phyloP scores from a whole-genome alignment of 2,888 invertebrate genomes.

The Anarsia innoxiella region DNA sequence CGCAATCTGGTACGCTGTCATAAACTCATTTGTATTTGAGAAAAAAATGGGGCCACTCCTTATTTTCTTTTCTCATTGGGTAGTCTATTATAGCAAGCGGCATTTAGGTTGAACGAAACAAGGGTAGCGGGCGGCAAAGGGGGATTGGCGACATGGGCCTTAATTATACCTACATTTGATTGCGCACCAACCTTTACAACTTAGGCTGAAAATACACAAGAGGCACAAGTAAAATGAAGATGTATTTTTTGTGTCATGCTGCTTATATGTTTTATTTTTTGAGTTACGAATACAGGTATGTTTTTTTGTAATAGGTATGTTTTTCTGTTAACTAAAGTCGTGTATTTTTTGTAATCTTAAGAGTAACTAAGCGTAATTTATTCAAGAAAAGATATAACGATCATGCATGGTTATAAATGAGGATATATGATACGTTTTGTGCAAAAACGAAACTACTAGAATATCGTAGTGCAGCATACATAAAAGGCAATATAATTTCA shows the following conservation, averaged over 20 bases:
- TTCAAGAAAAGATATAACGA: not conserved
- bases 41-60: too few relatives aligned
- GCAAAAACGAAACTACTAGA: not conserved
- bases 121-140: slow-evolving; percentile 10
- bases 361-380: not conserved
- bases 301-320: not conserved
- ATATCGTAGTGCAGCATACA: not conserved
- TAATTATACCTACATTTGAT: slow-evolving; percentile 27
- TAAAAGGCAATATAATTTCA: not conserved
- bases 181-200: slow-evolving; percentile 16
- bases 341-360: not conserved
- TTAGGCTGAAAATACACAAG: not conserved
- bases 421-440: too few relatives aligned
- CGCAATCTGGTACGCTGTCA: too few relatives aligned
- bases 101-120: slow-evolving; percentile 19
- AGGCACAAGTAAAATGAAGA: too few relatives aligned
- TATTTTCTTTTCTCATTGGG: too few relatives aligned
- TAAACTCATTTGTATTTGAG: too few relatives aligned
- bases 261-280: not conserved
- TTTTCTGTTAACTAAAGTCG: not conserved
- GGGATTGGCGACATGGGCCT: slow-evolving; percentile 21
- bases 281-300: not conserved
- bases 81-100: slow-evolving; percentile 24
- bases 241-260: too few relatives aligned
- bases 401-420: too few relatives aligned